Conservation (phyloP, 2,797 vertebrate species). For the Ceryle rudis region DNA sequence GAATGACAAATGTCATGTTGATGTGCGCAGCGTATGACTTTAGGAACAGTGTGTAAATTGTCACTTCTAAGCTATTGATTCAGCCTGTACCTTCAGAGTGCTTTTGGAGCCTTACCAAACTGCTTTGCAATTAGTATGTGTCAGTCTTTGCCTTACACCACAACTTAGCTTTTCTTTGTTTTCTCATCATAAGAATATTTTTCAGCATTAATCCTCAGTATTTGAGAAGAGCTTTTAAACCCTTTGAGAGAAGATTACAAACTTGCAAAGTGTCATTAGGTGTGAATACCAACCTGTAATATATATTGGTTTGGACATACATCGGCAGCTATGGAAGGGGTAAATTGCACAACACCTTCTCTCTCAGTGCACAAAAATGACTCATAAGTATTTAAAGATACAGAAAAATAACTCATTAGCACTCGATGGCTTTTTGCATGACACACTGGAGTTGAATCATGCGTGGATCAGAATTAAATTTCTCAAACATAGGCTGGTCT, state of each 20-base stretch:
- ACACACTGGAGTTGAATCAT: constrained; percentile 28
- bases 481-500: background rate
- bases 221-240: background rate
- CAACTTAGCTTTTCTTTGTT: background rate
- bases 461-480: constrained; percentile 7
- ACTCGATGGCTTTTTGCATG: constrained; percentile 12
- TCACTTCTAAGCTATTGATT: background rate
- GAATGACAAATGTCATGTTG: background rate
- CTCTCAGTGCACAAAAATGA: constrained; percentile 9
- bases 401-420: constrained; percentile 40
- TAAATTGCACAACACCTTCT: background rate
- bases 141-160: background rate
- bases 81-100: background rate
- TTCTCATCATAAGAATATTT: background rate
- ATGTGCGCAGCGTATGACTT: background rate
- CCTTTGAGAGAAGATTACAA: background rate
- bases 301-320: background rate
- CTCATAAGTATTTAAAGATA: constrained; percentile 34
- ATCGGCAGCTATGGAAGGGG: background rate
- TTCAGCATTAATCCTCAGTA: background rate
- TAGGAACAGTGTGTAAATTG: background rate
- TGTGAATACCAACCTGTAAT: background rate
- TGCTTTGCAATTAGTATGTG: background rate
- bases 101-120: background rate
- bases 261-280: background rate